These are phyloP conservation scores for Mesodorylaimus sp. DNA, from an alignment of 2,888 invertebrate genomes.

Conservation along the genomic window DNA sequence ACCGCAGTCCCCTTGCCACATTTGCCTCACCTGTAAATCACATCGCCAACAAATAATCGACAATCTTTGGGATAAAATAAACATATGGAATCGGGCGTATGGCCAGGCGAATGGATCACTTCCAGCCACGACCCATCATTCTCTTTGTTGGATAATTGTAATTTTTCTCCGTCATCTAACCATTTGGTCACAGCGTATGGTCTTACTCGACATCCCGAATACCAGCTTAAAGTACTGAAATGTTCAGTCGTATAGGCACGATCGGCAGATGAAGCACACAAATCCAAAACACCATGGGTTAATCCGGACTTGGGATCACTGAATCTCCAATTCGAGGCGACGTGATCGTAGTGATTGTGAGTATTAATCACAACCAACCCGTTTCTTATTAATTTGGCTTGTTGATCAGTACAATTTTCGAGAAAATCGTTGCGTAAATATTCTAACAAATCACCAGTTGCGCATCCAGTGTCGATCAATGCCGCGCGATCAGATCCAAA, in stretches of 20 bases:
- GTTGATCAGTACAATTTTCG: background rate
- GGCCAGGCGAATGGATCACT: constrained; percentile 5
- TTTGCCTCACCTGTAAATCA: constrained; percentile 5
- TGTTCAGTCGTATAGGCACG: too few relatives aligned
- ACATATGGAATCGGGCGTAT: constrained; percentile 2
- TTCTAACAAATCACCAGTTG: background rate
- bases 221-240: background rate
- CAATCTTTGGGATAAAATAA: background rate
- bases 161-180: constrained; percentile 5
- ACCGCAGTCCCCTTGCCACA: too few relatives aligned
- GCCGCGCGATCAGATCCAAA: background rate
- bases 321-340: constrained; percentile 7
- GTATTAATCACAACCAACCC: constrained; percentile 9
- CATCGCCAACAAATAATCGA: constrained; percentile 4
- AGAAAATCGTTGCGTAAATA: background rate
- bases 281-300: background rate
- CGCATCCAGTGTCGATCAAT: constrained; percentile 7
- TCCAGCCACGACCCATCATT: background rate
- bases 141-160: background rate
- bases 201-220: background rate
- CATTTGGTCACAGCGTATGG: constrained; percentile 4
- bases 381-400: background rate
- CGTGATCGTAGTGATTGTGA: constrained; percentile 11
- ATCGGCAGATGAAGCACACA: background rate
- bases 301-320: background rate